Base-by-base conservation (phyloP, 1,140 invertebrate genomes). In the Listronotus oregonensis region DNA sequence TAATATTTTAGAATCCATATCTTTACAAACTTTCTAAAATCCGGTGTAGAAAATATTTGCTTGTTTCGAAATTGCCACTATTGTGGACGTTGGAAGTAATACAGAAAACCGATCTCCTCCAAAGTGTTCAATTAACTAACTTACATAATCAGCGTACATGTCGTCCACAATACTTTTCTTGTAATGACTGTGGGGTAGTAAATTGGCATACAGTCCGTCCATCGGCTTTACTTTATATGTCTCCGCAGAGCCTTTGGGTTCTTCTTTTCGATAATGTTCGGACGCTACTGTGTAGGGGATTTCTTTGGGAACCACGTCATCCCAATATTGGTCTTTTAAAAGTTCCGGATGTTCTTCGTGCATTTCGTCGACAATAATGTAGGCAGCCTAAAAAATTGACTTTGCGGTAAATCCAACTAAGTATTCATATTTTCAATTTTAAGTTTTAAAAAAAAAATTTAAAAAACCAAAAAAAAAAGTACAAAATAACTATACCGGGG, bases 281-380 rank as follows among this genome's bases (percentile, higher is more conserved):
- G 91, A 92, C 0, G 90, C 91, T 0, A 93, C 85, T 0, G 91
- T 93, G 68, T 94, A 94, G 0, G 93, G 93, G 66, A 96, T 78
- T 73, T 94, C 91, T 76, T 90, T 90, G 0, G 93, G 93, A 31
- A 96, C 90, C 44, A 94, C 91, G 69, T 95, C 92, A 72, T 95
- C 92, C 93, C 93, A 95, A 74, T 93, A 94, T 72, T 94, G 91
- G 77, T 94, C 92, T 65, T 91, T 90, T 6, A 94, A 78, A n/a
- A 94, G 80, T 76, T 94, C 92, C 4, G 91, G 91, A 76, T 94
- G 91, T 76, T 93, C 91, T 73, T 93, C 91, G 78, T 95, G 91
- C 91, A 94, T 94, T 78, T 94, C 91, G 73, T 94, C 92, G 0
- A 94, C 92, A 61, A 94, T 93, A 90, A 94, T 93, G 78, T 94